phyloP scores from a whole-genome alignment of 2,113 vertebrate genomes.

The Rynchops niger region DNA sequence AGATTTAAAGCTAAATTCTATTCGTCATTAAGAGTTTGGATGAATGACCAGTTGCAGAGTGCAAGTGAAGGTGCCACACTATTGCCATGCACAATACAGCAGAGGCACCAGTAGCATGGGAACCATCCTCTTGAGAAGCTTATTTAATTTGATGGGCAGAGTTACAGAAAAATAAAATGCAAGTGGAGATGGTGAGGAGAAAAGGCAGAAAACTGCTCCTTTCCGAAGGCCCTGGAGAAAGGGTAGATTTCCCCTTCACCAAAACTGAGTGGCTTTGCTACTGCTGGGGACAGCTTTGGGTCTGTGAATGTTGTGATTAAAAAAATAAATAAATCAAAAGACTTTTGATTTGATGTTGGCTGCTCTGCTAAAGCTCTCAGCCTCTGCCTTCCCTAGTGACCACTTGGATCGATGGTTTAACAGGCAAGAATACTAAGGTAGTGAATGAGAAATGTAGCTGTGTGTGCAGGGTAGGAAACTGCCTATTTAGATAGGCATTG shows the following conservation, averaged over 20 bases:
- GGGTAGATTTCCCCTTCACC: not conserved
- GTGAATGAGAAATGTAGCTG: not conserved
- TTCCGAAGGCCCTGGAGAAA: not conserved
- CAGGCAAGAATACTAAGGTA: not conserved
- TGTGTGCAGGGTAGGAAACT: not conserved
- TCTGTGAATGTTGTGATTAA: not conserved
- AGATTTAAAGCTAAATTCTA: not conserved
- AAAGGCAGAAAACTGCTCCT: not conserved
- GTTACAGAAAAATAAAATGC: not conserved
- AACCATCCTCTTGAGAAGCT: not conserved
- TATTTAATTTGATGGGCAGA: not conserved
- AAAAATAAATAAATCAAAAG: not conserved
- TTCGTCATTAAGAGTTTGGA: not conserved
- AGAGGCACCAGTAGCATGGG: not conserved
- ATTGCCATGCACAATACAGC: rapidly evolving
- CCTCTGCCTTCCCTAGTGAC: not conserved
- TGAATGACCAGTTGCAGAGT: not conserved
- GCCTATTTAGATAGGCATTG: not conserved
- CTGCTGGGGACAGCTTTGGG: not conserved
- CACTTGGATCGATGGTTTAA: not conserved
- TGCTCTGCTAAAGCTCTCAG: not conserved
- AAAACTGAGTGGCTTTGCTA: not conserved
- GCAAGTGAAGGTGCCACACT: not conserved
- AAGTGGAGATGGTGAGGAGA: not conserved
- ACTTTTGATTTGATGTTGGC: not conserved